phyloP scores from a whole-genome alignment of 2,113 vertebrate species.

The Mesocricetus auratus region DNA sequence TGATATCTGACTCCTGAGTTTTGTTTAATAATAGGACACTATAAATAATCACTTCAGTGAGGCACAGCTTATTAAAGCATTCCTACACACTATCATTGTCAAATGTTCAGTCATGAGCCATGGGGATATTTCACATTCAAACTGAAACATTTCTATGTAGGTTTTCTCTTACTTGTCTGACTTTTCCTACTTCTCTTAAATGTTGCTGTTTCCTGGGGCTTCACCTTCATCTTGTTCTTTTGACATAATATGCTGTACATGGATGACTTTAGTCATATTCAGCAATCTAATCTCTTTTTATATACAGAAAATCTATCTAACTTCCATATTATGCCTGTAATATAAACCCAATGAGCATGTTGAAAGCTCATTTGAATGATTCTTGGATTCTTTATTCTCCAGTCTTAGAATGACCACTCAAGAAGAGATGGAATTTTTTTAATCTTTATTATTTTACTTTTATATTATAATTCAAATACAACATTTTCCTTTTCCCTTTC shows the following conservation, averaged over 20 bases:
- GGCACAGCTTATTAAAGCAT: too few relatives aligned
- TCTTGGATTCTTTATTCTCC: neutral
- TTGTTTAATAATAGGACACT: neutral
- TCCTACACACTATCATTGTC: neutral
- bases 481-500: neutral
- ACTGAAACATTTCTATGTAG: neutral
- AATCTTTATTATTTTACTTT: neutral
- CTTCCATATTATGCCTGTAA: too few relatives aligned
- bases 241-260: neutral
- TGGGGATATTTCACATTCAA: neutral
- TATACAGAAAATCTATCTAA: neutral
- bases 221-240: neutral
- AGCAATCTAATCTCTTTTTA: neutral
- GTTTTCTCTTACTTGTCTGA: neutral
- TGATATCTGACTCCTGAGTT: neutral
- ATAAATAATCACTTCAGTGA: neutral
- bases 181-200: neutral
- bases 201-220: neutral
- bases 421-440: neutral
- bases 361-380: neutral
- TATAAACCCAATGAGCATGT: neutral
- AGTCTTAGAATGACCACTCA: neutral
- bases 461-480: neutral
- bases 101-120: neutral
- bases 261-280: neutral